These are phyloP conservation scores for Typhlichthys subterraneus DNA, from an alignment of 2,797 vertebrate genomes.

Conservation along the genomic window DNA sequence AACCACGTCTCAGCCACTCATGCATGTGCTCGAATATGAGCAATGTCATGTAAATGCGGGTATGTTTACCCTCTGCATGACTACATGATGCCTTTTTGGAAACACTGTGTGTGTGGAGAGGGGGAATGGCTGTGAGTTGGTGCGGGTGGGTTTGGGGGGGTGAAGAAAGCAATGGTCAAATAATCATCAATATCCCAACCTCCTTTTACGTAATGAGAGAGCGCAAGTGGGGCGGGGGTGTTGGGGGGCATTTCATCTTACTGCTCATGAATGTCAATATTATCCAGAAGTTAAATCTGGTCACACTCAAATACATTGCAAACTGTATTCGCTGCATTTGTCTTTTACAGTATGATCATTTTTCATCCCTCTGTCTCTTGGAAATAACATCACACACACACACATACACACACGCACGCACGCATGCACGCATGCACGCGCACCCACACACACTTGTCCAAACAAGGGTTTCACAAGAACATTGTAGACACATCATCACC, in stretches of 20 bases:
- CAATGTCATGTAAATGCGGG: slow-evolving; percentile 30
- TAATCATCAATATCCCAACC: slow-evolving; percentile 61
- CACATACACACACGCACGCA: slow-evolving; percentile 9
- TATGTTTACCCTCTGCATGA: slow-evolving; percentile 45
- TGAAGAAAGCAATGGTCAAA: too few species aligned
- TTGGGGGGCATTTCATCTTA: slow-evolving; percentile 39
- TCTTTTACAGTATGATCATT: background rate
- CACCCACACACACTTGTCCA: slow-evolving; percentile 73
- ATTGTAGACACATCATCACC: slow-evolving; percentile 52
- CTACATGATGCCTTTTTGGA: slow-evolving; percentile 6
- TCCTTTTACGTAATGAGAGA: slow-evolving; percentile 7
- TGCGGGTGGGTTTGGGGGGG: too few species aligned
- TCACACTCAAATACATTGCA: background rate
- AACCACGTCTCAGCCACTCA: slow-evolving; percentile 23
- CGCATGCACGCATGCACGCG: slow-evolving; percentile 22
- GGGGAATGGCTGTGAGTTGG: too few species aligned
- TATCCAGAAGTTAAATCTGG: background rate
- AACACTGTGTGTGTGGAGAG: too few species aligned
- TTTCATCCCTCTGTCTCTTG: slow-evolving; percentile 1
- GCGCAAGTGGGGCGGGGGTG: background rate
- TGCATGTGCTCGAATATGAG: slow-evolving; percentile 21
- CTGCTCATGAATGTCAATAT: too few species aligned
- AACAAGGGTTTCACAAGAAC: slow-evolving; percentile 62
- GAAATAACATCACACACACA: background rate
- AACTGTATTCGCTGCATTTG: background rate